These are phyloP conservation scores for Apodemus speciosus DNA, from an alignment of 2,113 vertebrate genomes.

Conservation along the genomic window DNA sequence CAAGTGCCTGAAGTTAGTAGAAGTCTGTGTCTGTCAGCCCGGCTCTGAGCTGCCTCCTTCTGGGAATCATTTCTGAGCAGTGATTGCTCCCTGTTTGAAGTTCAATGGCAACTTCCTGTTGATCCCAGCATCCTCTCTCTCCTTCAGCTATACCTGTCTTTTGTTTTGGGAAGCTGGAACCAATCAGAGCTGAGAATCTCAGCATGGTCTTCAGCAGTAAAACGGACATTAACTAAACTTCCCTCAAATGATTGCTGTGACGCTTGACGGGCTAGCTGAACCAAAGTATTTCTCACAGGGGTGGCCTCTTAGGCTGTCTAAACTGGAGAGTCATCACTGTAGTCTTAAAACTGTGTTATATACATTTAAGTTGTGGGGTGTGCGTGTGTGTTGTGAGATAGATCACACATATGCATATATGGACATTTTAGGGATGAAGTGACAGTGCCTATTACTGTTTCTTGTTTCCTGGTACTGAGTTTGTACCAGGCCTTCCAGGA, in stretches of 20 bases:
- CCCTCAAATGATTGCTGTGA: background rate
- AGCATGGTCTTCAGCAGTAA: conserved; percentile 32
- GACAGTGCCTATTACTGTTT: background rate
- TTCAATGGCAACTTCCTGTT: background rate
- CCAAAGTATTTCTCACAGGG: background rate
- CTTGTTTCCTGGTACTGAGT: background rate
- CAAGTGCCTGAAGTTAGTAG: background rate
- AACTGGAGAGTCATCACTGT: background rate
- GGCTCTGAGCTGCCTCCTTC: background rate
- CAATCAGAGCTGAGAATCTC: background rate
- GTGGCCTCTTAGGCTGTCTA: background rate
- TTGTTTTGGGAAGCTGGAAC: background rate
- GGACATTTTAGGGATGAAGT: background rate
- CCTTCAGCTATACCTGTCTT: background rate
- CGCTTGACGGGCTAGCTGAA: background rate
- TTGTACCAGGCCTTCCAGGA: background rate
- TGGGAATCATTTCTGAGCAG: background rate
- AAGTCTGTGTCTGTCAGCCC: background rate
- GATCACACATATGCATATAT: background rate
- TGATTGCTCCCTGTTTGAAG: background rate
- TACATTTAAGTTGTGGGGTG: background rate
- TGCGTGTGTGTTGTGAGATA: background rate
- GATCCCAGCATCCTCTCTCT: background rate
- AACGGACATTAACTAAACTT: background rate
- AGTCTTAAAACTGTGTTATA: background rate